Conservation (phyloP, 2,797 vertebrate species). For the Nannoperca australis region DNA sequence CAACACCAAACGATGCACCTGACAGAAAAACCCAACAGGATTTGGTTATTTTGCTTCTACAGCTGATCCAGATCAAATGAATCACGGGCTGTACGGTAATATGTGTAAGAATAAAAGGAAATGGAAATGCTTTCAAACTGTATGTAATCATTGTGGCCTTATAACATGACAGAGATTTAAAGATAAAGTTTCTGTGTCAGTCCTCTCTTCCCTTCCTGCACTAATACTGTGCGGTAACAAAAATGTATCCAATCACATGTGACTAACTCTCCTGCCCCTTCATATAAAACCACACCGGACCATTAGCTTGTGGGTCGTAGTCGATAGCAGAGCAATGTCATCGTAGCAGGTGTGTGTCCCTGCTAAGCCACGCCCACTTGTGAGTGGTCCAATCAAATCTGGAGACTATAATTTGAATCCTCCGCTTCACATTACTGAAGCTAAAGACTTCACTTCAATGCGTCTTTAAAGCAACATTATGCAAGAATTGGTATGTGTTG, state of each 20-base stretch:
- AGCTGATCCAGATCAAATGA: neutral
- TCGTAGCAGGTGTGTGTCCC: too few species aligned
- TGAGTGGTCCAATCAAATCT: neutral
- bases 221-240: too few species aligned
- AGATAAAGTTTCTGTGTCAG: too few species aligned
- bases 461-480: neutral
- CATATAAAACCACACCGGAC: too few species aligned
- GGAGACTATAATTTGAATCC: neutral
- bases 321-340: too few species aligned
- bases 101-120: neutral
- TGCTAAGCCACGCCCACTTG: too few species aligned
- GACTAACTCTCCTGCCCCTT: too few species aligned
- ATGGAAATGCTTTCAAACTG: neutral
- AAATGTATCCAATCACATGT: too few species aligned
- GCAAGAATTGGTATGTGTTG: too few species aligned
- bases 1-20: conserved; percentile 97
- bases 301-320: too few species aligned
- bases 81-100: neutral
- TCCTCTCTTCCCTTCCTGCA: neutral
- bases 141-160: neutral
- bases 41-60: neutral
- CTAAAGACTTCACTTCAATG: neutral
- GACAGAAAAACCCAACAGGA: neutral
- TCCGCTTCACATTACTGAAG: neutral
- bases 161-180: neutral